Evolutionary conservation across 2,113 vertebrate species (phyloP).

Genomic region (Pao palembangensis): DNA sequence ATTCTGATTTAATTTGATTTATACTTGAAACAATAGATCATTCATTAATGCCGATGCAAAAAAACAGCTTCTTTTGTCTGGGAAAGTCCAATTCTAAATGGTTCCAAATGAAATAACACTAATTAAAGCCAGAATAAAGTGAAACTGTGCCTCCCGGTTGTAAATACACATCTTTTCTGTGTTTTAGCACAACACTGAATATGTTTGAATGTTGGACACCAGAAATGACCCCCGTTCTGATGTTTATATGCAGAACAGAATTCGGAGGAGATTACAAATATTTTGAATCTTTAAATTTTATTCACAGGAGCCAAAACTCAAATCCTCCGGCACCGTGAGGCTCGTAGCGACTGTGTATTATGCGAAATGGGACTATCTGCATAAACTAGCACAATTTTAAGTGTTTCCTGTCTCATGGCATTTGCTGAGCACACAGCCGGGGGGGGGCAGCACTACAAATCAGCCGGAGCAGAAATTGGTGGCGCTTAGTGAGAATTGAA

Average conservation of each 20-base stretch:
- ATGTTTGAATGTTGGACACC: background rate
- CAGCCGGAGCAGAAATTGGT: constrained; percentile 15
- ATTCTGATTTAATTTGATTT: background rate
- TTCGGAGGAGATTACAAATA: too few species aligned
- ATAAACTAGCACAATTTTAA: constrained; percentile 2
- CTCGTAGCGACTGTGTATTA: background rate
- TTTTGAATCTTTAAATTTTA: background rate
- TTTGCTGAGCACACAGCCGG: constrained; percentile 16
- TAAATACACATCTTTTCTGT: too few species aligned
- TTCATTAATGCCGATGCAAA: background rate
- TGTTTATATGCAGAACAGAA: too few species aligned
- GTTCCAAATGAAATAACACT: background rate
- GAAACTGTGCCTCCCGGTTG: too few species aligned
- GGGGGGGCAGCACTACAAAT: constrained; percentile 27
- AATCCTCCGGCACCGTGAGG: background rate
- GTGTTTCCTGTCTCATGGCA: constrained; percentile 1
- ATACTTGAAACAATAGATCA: background rate
- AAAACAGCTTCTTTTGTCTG: background rate
- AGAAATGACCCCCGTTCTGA: too few species aligned
- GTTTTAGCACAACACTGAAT: too few species aligned
- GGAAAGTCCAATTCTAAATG: background rate
- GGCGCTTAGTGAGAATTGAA: constrained; percentile 14
- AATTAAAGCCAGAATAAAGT: background rate
- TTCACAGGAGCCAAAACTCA: background rate
- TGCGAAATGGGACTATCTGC: constrained; percentile 4